Base-by-base conservation (phyloP, 1,140 invertebrate genomes). In the Potamilus streckersoni region DNA sequence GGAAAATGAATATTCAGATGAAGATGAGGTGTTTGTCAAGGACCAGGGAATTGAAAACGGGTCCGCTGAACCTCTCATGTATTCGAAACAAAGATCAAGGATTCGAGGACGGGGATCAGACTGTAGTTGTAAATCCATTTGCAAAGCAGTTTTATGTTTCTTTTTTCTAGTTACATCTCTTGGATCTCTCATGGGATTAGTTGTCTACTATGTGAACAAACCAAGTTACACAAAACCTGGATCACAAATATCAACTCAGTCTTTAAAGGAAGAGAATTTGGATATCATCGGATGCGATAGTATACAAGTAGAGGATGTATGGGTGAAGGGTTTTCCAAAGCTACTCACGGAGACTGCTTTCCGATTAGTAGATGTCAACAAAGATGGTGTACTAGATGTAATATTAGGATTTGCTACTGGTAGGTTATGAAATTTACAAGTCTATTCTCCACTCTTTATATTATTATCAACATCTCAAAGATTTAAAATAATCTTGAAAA, bases 401-500 rank as follows among this genome's bases (percentile, higher is more conserved):
- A 92, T 96, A 69, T 90, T 96, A 65, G 95, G 95, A 78, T 96
- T 94, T 88, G 94, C 93, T 64, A 95, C 95, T 89, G 94, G 94
- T 95, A 90, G 80, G 82, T 49, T 8, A 62, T 62, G 60, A 62
- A 62, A 62, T n/a, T n/a, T 8, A 62, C 19, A 8, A n/a, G 6
- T n/a, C 60, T 62, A 8, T 62, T 14, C 19, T 62, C 23, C 11
- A 8, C 23, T 62, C 23, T 14, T 11, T 62, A 1, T 62, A 23
- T 0, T 62, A 11, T 19, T 62, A 19, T n/a, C 23, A 62, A 62
- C 23, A 23, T 62, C 60, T 62, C 23, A 15, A n/a, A 6, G 60
- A 62, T n/a, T 62, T 62, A 49, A 6, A 49, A 49, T 8, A 49
- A 49, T 31, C 27, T 31, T 49, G 38, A 49, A 49, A 49, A 49